Evolutionary conservation across 2,797 vertebrate genomes (phyloP), one percentile per base, ranked within the genome.

Genomic region (Setipinna tenuifilis): DNA sequence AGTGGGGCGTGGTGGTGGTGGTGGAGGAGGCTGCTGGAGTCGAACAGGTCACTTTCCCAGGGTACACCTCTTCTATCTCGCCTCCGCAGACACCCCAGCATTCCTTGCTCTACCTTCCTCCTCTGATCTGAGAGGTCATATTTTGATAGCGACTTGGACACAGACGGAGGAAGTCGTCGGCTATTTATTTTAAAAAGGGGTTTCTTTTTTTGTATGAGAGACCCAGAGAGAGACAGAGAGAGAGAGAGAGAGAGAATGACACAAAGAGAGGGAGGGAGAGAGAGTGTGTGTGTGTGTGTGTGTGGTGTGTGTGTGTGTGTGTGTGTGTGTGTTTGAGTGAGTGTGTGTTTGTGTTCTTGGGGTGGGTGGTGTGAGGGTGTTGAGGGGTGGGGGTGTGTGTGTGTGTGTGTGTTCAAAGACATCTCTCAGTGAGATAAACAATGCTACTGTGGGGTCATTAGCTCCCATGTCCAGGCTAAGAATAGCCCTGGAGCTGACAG

Each of bases 21-120:
- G 50, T 54, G 50, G 50, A 54, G 50, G 50, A 54, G 50, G 50
- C 14, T 54, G 50, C 14, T 54, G 50, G 50, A 54, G 50, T 31
- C 81, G 86, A 25, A 48, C 81, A 83, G 89, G 88, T 90, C 89
- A 89, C 84, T 90, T 91, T 92, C 91, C 89, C 91, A 91, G 90
- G 88, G 87, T 89, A 85, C 84, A 88, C 86, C 65, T 89, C 88
- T 89, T 89, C 90, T 91, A 90, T 92, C 90, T 91, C 84, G 84
- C 87, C 85, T 82, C 83, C 87, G 82, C 88, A 91, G 90, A 88
- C 84, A 41, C 82, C 58, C 62, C 68, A 35, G 48, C 86, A 85
- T 87, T 85, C 84, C 85, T 84, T 85, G 90, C 89, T 88, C 87
- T 89, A 89, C 86, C 88, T 91, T 90, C 89, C 88, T 90, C 87